These are phyloP conservation scores for Epinephelus malabaricus DNA, from an alignment of 2,797 vertebrate genomes.

Conservation along the genomic window DNA sequence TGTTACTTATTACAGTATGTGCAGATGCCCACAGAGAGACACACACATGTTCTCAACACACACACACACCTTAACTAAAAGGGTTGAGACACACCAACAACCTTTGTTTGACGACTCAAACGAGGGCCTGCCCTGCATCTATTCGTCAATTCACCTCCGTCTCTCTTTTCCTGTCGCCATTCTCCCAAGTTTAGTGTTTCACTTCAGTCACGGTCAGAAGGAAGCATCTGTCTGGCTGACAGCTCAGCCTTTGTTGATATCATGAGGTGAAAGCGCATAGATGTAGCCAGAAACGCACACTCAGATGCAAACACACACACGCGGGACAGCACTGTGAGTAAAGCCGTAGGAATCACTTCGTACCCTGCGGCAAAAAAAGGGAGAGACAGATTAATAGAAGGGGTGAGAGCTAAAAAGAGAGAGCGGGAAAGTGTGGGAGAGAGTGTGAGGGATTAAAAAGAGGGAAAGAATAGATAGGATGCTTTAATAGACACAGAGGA, in stretches of 20 bases:
- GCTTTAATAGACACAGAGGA: conserved; percentile 59
- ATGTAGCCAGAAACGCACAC: conserved; percentile 18
- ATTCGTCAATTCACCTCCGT: conserved; percentile 28
- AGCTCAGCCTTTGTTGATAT: conserved; percentile 38
- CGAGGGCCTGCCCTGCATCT: conserved; percentile 11
- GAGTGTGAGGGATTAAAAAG: conserved; percentile 23
- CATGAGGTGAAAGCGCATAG: conserved; percentile 28
- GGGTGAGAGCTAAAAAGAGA: background rate
- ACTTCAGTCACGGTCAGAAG: conserved; percentile 30
- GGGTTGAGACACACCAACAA: conserved; percentile 44
- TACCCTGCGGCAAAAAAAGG: conserved; percentile 32
- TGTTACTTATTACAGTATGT: conserved; percentile 35
- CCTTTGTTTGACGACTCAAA: conserved; percentile 49
- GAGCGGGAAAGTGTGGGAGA: conserved; percentile 30
- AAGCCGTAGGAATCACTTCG: conserved; percentile 40
- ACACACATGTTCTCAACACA: conserved; percentile 30
- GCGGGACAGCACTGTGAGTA: conserved; percentile 19
- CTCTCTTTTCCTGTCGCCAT: background rate
- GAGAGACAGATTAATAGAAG: conserved; percentile 29
- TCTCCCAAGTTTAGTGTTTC: conserved; percentile 19
- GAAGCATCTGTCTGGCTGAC: conserved; percentile 36
- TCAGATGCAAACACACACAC: conserved; percentile 17
- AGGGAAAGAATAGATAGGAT: conserved; percentile 15
- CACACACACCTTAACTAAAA: conserved; percentile 24
- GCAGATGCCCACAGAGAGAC: conserved; percentile 35